phyloP scores from a whole-genome alignment of 2,113 vertebrate genomes.

The Chlorodrepanis virens region DNA sequence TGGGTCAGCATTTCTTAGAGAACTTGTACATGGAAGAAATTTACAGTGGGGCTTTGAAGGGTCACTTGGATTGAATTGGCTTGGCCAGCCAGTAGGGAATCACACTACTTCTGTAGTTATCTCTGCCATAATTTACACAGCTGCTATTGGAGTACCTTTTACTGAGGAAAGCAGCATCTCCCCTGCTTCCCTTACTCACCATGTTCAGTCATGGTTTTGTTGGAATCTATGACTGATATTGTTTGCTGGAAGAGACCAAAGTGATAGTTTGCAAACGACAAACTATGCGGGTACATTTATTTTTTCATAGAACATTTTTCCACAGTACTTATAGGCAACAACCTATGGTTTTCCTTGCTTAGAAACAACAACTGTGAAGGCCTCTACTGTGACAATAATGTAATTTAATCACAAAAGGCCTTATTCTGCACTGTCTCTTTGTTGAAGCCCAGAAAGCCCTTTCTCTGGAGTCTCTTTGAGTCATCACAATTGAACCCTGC shows the following conservation, averaged over 20 bases:
- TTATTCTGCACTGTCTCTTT: not conserved
- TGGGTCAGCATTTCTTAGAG: not conserved
- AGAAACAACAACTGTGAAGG: not conserved
- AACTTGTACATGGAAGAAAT: not conserved
- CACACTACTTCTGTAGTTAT: not conserved
- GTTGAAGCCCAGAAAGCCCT: not conserved
- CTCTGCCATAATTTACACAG: not conserved
- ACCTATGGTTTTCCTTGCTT: not conserved
- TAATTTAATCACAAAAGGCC: not conserved
- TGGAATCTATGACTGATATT: not conserved
- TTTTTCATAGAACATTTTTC: not conserved
- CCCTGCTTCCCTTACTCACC: accelerated
- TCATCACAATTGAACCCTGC: not conserved
- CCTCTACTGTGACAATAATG: not conserved
- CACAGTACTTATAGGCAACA: not conserved
- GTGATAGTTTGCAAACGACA: not conserved
- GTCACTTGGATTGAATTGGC: not conserved
- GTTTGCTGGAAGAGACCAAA: not conserved
- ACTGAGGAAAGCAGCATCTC: not conserved
- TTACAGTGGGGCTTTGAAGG: not conserved
- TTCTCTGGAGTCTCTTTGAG: not conserved
- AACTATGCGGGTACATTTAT: not conserved
- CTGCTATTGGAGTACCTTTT: not conserved
- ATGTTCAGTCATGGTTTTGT: not conserved
- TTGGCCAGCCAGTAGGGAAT: not conserved